These are phyloP conservation scores for Tryphoninae sp. DNA, from an alignment of 2,888 invertebrate species.

Conservation along the genomic window DNA sequence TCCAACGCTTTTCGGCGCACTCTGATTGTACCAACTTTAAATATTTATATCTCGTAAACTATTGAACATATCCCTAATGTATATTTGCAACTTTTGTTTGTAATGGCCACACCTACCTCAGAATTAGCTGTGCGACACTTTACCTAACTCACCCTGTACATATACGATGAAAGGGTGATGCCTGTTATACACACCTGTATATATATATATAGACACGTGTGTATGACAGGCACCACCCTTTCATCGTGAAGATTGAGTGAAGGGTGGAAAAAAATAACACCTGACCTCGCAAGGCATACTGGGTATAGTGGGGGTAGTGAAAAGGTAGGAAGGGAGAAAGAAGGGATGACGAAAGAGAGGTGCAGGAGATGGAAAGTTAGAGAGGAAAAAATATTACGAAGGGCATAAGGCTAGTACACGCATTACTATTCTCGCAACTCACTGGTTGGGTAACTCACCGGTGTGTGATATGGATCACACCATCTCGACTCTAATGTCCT, in stretches of 20 bases:
- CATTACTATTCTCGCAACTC: too few species aligned
- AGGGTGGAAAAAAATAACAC: constrained; percentile 40
- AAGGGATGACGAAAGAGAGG: not conserved
- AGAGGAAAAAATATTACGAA: not conserved
- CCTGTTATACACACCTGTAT: too few species aligned
- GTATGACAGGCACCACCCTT: constrained; percentile 18
- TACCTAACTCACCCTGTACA: too few species aligned
- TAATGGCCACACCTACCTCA: too few species aligned
- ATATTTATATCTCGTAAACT: too few species aligned
- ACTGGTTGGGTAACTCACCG: not conserved
- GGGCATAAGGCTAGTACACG: too few species aligned
- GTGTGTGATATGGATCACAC: constrained; percentile 15
- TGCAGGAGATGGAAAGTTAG: not conserved
- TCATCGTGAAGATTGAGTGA: constrained; percentile 36
- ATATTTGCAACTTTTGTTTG: too few species aligned
- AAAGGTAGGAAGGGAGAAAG: not conserved
- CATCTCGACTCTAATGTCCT: constrained; percentile 9
- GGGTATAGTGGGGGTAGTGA: not conserved
- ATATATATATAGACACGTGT: not conserved
- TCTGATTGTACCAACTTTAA: too few species aligned
- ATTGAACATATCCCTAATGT: too few species aligned
- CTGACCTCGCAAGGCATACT: constrained; percentile 9
- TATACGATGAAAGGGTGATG: too few species aligned
- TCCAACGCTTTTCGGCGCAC: too few species aligned
- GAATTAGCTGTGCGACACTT: too few species aligned